Percentiles rank a stretch among this genome's conserved stretches.
Evolutionary conservation across 2,888 invertebrate species (phyloP).

Genomic region (Lottia scabra): DNA sequence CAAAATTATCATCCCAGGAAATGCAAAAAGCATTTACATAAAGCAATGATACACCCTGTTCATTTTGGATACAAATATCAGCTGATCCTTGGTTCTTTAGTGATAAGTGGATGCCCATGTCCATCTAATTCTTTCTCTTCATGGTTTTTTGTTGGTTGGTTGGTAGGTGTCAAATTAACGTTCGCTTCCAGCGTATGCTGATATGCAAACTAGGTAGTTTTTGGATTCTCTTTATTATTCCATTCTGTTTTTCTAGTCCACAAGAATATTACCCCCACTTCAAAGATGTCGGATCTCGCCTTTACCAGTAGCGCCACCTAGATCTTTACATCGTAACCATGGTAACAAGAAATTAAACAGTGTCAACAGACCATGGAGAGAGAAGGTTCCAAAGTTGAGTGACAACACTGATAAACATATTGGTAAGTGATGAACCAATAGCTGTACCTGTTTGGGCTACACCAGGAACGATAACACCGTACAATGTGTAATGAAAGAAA

Average conservation of each 20-base stretch:
- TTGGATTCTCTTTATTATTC: too few relatives aligned
- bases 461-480: too few relatives aligned
- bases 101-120: too few relatives aligned
- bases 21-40: not conserved
- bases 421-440: not conserved
- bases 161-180: too few relatives aligned
- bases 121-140: not conserved
- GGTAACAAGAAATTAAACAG: not conserved
- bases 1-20: too few relatives aligned
- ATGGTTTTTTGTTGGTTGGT: too few relatives aligned
- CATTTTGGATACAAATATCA: not conserved
- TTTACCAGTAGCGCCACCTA: not conserved
- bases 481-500: too few relatives aligned
- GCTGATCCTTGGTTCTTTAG: too few relatives aligned
- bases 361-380: not conserved
- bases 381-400: not conserved
- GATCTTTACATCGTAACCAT: not conserved
- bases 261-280: not conserved
- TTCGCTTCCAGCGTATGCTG: too few relatives aligned
- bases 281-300: not conserved
- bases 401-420: not conserved
- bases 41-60: not conserved
- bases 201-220: too few relatives aligned
- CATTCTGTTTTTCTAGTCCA: not conserved
- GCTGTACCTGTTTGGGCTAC: too few relatives aligned